Percentiles rank a stretch among this genome's conserved stretches.
These are phyloP conservation scores for Pelobates cultripes DNA, from an alignment of 2,797 vertebrate species.

Conservation along the genomic window DNA sequence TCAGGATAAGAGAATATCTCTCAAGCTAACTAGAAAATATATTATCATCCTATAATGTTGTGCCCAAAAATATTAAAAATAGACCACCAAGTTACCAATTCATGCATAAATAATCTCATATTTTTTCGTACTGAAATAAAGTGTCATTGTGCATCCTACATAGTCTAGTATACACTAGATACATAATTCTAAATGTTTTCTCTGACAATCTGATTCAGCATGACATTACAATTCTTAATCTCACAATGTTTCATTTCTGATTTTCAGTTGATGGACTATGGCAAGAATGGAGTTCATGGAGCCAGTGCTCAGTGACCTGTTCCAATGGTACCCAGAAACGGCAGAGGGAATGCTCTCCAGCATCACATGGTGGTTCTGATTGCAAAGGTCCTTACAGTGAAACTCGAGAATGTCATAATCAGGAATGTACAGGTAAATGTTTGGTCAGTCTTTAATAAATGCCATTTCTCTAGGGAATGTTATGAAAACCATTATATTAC, in stretches of 20 bases:
- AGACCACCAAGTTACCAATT: too few relatives aligned
- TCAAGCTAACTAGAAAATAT: too few relatives aligned
- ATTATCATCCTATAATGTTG: too few relatives aligned
- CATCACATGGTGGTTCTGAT: constrained; percentile 95
- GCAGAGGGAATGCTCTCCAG: constrained; percentile 92
- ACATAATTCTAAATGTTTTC: too few relatives aligned
- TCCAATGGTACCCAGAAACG: constrained; percentile 97
- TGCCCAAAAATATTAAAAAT: too few relatives aligned
- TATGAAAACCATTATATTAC: background rate
- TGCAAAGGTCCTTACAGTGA: constrained; percentile 98
- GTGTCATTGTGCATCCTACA: too few relatives aligned
- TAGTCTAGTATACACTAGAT: too few relatives aligned
- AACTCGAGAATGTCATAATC: constrained; percentile 95
- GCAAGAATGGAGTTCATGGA: constrained; percentile 98
- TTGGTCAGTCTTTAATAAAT: background rate
- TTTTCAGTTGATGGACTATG: constrained; percentile 94
- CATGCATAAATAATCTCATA: too few relatives aligned
- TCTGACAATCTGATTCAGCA: too few relatives aligned
- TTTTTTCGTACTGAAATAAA: too few relatives aligned
- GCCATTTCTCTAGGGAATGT: background rate
- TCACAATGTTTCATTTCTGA: constrained; percentile 10
- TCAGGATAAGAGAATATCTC: too few relatives aligned
- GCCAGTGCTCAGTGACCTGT: constrained; percentile 97
- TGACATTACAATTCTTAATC: too few relatives aligned
- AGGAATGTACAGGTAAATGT: constrained; percentile 92